These are phyloP conservation scores for Sussaba pulchella DNA, from an alignment of 2,888 invertebrate species.

Conservation along the genomic window DNA sequence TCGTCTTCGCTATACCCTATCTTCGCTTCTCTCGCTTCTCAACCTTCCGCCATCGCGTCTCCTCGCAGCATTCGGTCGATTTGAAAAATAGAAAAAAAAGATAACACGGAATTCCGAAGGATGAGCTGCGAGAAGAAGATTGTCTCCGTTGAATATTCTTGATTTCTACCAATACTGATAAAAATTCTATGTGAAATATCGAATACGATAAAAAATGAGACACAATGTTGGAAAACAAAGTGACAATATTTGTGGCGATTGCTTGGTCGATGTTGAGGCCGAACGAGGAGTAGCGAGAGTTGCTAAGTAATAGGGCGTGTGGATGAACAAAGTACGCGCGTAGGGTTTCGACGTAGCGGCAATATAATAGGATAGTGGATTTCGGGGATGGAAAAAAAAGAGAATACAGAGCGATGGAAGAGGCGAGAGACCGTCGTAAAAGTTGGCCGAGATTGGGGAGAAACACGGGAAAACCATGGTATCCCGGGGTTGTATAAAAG, in stretches of 20 bases:
- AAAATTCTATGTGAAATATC: too few relatives aligned
- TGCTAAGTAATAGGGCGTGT: constrained; percentile 27
- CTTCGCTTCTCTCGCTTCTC: constrained; percentile 18
- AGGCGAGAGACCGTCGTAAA: constrained; percentile 43
- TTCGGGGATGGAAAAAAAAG: constrained; percentile 21
- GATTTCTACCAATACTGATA: too few relatives aligned
- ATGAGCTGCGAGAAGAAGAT: not conserved
- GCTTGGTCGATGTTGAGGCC: constrained; percentile 3
- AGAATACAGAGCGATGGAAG: not conserved
- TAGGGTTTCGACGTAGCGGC: constrained; percentile 17
- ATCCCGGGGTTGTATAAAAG: constrained; percentile 20
- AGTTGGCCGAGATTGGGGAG: constrained; percentile 44
- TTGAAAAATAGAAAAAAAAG: constrained; percentile 2
- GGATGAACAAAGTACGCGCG: constrained; percentile 26
- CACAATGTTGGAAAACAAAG: constrained; percentile 10
- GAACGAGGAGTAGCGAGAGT: constrained; percentile 7
- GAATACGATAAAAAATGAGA: constrained; percentile 10
- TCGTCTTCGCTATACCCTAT: constrained; percentile 22
- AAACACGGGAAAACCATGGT: constrained; percentile 17
- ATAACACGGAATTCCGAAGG: not conserved
- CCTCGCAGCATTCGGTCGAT: constrained; percentile 12
- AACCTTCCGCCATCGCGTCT: not conserved
- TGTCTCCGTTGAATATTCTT: too few relatives aligned
- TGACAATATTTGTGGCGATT: not conserved
- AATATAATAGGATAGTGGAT: not conserved